These are phyloP conservation scores for Propsilocerus akamusi DNA, from an alignment of 1,140 invertebrate genomes.

Conservation along the genomic window DNA sequence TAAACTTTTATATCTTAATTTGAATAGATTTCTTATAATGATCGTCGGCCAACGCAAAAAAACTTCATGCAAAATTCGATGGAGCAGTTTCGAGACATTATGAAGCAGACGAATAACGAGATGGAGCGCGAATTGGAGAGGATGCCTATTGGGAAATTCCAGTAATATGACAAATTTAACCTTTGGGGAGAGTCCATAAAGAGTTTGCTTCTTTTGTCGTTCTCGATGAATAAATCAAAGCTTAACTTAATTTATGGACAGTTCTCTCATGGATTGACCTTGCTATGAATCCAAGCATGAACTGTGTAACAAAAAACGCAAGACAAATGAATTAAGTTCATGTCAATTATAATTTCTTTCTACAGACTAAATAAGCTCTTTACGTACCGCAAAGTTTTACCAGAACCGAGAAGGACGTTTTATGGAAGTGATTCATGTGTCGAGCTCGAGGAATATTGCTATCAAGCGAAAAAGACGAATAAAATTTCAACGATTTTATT, in stretches of 20 bases:
- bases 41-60: not conserved
- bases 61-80: slow-evolving; percentile 24
- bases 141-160: slow-evolving; percentile 23
- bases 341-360: not conserved
- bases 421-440: not conserved
- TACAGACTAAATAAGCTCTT: not conserved
- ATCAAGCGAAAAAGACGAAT: not conserved
- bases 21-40: too few relatives aligned
- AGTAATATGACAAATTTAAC: slow-evolving; percentile 11
- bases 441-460: not conserved
- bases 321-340: too few relatives aligned
- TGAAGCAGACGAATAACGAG: slow-evolving; percentile 24
- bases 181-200: not conserved
- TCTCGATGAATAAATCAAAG: too few relatives aligned
- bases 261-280: too few relatives aligned
- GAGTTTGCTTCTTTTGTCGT: not conserved
- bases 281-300: too few relatives aligned
- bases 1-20: too few relatives aligned
- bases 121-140: slow-evolving; percentile 24
- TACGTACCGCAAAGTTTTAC: not conserved
- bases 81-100: slow-evolving; percentile 22
- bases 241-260: too few relatives aligned
- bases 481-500: slow-evolving; percentile 17
- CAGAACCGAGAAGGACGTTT: not conserved
- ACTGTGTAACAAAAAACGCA: too few relatives aligned